Conservation (phyloP, 2,113 vertebrate species). For the Gracilinanus agilis region DNA sequence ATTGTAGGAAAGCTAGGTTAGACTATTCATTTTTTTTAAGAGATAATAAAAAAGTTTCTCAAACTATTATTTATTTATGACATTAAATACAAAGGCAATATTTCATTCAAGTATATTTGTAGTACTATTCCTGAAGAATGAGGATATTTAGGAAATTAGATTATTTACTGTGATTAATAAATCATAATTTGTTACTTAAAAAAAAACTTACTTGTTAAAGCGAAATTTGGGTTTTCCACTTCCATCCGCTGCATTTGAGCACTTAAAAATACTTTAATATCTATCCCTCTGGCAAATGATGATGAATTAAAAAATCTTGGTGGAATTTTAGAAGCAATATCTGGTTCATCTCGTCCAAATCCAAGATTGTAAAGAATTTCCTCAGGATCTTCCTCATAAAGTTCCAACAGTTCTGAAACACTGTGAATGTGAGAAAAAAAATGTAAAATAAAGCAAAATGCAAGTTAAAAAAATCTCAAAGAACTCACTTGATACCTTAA, state of each 20-base stretch:
- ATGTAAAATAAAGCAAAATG: background rate
- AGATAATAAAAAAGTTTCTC: background rate
- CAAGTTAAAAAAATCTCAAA: background rate
- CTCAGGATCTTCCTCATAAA: conserved; percentile 98
- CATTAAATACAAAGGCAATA: conserved; percentile 6
- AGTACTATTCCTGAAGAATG: conserved; percentile 41
- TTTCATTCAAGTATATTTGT: conserved; percentile 29
- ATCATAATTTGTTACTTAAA: conserved; percentile 46
- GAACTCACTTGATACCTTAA: background rate
- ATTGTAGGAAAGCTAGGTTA: background rate
- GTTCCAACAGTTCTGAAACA: conserved; percentile 96
- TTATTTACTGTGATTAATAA: background rate
- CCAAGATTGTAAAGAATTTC: conserved; percentile 98
- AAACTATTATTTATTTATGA: background rate
- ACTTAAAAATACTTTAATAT: conserved; percentile 98
- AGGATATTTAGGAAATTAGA: conserved; percentile 22
- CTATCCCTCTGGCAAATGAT: conserved; percentile 95
- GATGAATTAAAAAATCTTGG: conserved; percentile 93
- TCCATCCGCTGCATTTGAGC: conserved; percentile 98
- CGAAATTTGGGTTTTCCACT: conserved; percentile 97
- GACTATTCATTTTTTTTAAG: background rate
- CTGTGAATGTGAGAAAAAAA: conserved; percentile 78
- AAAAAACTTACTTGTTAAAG: conserved; percentile 93
- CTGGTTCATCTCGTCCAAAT: conserved; percentile 97
- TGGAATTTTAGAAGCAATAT: conserved; percentile 95